Base-by-base conservation (phyloP, 1,140 invertebrate genomes). In the Meloidogyne hapla region DNA sequence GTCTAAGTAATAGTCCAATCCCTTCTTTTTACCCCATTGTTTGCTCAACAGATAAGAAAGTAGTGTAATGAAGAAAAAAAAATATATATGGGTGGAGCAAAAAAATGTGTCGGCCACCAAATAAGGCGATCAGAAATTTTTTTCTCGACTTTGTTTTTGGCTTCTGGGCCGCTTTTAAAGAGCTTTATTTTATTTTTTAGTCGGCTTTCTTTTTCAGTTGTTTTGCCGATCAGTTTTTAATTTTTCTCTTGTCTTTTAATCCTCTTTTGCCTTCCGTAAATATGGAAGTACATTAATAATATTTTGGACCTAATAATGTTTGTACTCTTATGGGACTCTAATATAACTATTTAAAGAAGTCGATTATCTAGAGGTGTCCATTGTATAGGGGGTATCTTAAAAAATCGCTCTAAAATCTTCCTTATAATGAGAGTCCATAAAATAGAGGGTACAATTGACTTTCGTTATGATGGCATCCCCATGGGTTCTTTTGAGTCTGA, bases 71-170 rank as follows among this genome's bases (percentile, higher is more conserved):
- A 56, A n/a, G 6, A 56, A n/a, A 56, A 8, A 8, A 8, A 15
- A 15, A 1, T 63, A 56, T 26, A 63, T 23, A 63, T 38, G 25
- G 56, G 21, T 33, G 18, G 21, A 45, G 56, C 23, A 56, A 72
- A 56, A 56, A 63, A 73, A 73, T 73, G 64, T 63, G 70, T 61
- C 70, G 70, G 18, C 70, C 70, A 73, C 70, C 48, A 63, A 73
- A 73, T 73, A 73, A 73, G 70, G 70, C 70, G 70, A 73, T 56
- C 48, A 56, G 48, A 56, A 56, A 56, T 56, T 56, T n/a, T 56
- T n/a, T 56, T 56, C 48, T 56, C 48, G 48, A n/a, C 48, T 56
- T 56, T 56, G 18, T 56, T 56, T 33, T 13, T 42, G 21, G 28
- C 65, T 33, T 42, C 28, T 66, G 28, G 15, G 65, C 65, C 38